Evolutionary conservation across 2,113 vertebrate genomes (phyloP), one percentile per base, ranked within the genome.

Genomic region (Lepisosteus osseus): DNA sequence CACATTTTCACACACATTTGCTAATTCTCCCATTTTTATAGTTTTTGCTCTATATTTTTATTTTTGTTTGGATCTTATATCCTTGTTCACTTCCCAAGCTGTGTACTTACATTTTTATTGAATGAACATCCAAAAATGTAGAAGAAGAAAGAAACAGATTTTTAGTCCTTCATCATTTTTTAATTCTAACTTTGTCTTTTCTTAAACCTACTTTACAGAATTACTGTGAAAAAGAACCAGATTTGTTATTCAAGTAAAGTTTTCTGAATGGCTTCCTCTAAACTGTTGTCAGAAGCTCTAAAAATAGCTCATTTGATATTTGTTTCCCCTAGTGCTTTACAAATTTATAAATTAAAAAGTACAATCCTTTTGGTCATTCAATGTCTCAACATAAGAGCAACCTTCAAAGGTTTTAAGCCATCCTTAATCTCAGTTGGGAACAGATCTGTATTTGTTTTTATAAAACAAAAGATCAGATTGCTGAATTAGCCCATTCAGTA

Each of bases 111-210:
- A 29, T 29, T 29, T 29, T 29, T 29, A 29, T 29, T 29, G 29
- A 29, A 29, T 29, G 29, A 70, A 15, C 42, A 70, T 47, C 47
- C 40, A 47, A n/a, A 62, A 42, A 57, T 45, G 61, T 70, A 57
- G n/a, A 70, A 42, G n/a, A 15, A 17, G 56, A 61, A 51, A 45
- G 42, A 70, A 61, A 62, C 55, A 45, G 42, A 15, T 69, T 57
- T 68, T 40, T 54, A 56, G 17, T 61, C 51, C 56, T 57, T 43
- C 2, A 13, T 57, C 42, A 63, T 64, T 55, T 71, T 12, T 54
- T 15, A 45, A 71, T 64, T 44, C 41, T 7, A 3, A 65, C 64
- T 63, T 65, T 61, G 56, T 43, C 68, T 15, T 11, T 54, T 54
- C 13, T 42, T 62, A 4, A 61, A 29, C 13, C 29, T 29, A 29